Evolutionary conservation across 2,888 invertebrate genomes (phyloP).

Genomic region (Cantharis rustica): DNA sequence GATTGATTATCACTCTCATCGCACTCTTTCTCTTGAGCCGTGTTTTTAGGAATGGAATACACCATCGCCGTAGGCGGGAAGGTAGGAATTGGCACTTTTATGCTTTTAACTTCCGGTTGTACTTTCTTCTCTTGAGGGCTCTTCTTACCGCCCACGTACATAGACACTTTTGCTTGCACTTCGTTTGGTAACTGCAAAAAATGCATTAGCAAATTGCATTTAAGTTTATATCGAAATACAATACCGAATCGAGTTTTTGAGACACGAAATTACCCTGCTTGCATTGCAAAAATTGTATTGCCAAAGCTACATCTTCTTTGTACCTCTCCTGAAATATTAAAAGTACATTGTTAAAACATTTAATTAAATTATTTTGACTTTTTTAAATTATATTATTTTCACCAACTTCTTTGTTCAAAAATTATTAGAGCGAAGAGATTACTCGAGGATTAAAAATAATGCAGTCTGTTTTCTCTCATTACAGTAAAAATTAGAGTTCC

Average conservation of each 20-base stretch:
- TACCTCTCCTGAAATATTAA: slow-evolving; percentile 80
- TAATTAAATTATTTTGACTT: too few relatives aligned
- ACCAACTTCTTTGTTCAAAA: too few relatives aligned
- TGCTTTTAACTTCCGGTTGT: slow-evolving; percentile 63
- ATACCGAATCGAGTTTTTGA: slow-evolving; percentile 85
- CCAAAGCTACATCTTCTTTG: slow-evolving; percentile 90
- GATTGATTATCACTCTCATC: slow-evolving; percentile 66
- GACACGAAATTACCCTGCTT: slow-evolving; percentile 94
- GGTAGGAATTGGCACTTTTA: slow-evolving; percentile 76
- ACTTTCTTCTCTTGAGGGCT: slow-evolving; percentile 56
- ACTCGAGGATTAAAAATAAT: too few relatives aligned
- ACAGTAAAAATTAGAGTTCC: too few relatives aligned
- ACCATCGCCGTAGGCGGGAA: slow-evolving; percentile 88
- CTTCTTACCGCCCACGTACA: slow-evolving; percentile 71
- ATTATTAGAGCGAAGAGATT: too few relatives aligned
- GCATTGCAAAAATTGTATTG: slow-evolving; percentile 92
- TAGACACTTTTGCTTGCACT: slow-evolving; percentile 87
- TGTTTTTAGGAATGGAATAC: slow-evolving; percentile 62
- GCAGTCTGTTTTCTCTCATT: too few relatives aligned
- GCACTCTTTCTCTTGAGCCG: slow-evolving; percentile 51
- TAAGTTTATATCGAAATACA: neutral
- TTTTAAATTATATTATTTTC: too few relatives aligned
- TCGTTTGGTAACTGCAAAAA: slow-evolving; percentile 81
- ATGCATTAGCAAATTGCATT: neutral
- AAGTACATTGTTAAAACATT: slow-evolving; percentile 18